These are phyloP conservation scores for Meteorus sp. DNA, from an alignment of 1,140 invertebrate genomes.

Conservation along the genomic window DNA sequence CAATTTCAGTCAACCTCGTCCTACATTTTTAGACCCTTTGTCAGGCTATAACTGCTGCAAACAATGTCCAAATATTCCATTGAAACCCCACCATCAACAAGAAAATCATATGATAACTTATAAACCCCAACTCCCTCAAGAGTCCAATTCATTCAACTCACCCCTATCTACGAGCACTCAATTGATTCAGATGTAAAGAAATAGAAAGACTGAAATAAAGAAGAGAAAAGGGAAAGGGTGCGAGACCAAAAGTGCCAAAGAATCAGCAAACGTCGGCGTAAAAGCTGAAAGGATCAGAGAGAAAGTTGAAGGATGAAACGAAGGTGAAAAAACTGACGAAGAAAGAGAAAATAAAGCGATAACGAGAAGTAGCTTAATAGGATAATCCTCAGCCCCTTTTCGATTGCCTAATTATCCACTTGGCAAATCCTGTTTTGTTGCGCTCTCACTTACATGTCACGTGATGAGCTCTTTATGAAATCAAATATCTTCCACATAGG, in stretches of 20 bases:
- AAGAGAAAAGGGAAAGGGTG: slow-evolving; percentile 29
- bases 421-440: slow-evolving; percentile 1
- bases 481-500: background rate
- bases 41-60: too few relatives aligned
- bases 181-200: slow-evolving; percentile 9
- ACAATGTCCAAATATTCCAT: too few relatives aligned
- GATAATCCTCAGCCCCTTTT: slow-evolving; percentile 10
- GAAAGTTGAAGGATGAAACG: slow-evolving; percentile 38
- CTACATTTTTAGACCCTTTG: too few relatives aligned
- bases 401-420: slow-evolving; percentile 18
- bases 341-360: slow-evolving; percentile 44
- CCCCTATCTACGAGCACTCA: too few relatives aligned
- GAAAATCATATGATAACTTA: too few relatives aligned
- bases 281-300: slow-evolving; percentile 46
- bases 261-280: slow-evolving; percentile 20
- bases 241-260: slow-evolving; percentile 24
- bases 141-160: too few relatives aligned
- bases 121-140: too few relatives aligned
- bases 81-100: too few relatives aligned
- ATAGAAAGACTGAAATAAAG: slow-evolving; percentile 2
- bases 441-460: background rate
- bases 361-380: slow-evolving; percentile 37
- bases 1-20: too few relatives aligned
- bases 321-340: slow-evolving; percentile 40
- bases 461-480: slow-evolving; percentile 14